Evolutionary conservation across 2,113 vertebrate genomes (phyloP).

Genomic region (Elachura formosa): DNA sequence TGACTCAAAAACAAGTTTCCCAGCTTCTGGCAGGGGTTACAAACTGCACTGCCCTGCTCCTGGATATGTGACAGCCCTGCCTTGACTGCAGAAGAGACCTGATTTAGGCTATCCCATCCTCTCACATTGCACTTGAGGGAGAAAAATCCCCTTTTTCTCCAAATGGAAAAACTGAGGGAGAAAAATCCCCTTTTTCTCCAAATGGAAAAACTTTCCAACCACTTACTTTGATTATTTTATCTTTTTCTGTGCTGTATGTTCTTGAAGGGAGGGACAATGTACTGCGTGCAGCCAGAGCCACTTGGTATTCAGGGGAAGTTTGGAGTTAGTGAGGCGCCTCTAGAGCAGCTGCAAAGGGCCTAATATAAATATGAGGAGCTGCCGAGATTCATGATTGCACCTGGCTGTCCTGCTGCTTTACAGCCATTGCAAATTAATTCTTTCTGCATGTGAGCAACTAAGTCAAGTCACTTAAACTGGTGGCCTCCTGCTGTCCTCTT

Average conservation of each 20-base stretch:
- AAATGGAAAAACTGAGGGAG: neutral
- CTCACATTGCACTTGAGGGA: neutral
- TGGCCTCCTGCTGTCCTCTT: conserved; percentile 15
- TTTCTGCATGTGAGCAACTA: conserved; percentile 35
- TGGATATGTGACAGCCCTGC: neutral
- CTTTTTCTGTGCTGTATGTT: neutral
- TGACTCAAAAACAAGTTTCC: neutral
- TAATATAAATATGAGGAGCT: conserved; percentile 53
- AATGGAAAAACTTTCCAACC: neutral
- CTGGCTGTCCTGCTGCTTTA: conserved; percentile 60
- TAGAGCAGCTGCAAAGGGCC: conserved; percentile 57
- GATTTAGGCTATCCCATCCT: neutral
- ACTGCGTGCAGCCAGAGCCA: neutral
- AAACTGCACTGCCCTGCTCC: neutral
- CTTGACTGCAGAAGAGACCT: neutral
- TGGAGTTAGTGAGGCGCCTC: conserved; percentile 58
- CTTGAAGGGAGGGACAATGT: neutral
- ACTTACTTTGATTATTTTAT: neutral
- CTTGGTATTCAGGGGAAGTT: conserved; percentile 50
- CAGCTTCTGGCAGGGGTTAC: neutral
- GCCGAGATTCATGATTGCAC: conserved; percentile 54
- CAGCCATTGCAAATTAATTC: conserved; percentile 60
- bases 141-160: neutral
- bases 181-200: neutral
- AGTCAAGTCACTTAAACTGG: conserved; percentile 47